Evolutionary conservation across 2,797 vertebrate species (phyloP), one percentile per base, ranked within the genome.

Genomic region (Pseudomugil gertrudae): DNA sequence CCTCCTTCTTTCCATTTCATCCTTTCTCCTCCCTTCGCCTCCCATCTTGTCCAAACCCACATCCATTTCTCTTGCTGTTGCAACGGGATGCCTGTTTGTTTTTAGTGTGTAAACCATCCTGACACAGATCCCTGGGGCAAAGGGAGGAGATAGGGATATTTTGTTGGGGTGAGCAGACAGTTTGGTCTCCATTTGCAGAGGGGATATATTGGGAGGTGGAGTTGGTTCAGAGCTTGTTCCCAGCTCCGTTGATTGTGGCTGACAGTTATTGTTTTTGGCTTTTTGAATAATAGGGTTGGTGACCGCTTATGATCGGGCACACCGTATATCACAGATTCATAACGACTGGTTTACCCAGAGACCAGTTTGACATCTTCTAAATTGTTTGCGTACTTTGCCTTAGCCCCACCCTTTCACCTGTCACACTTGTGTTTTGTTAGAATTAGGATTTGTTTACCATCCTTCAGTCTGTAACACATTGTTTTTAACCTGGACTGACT

Each of bases 51-150:
- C 79, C 72, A 87, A 90, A 88, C 81, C 84, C 85, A 84, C 88
- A 89, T 90, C 76, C 75, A 85, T 82, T 84, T 79, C 58, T 84
- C 74, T 83, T 51, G 59, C 84, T 74, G 84, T 77, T 86, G 84
- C 84, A 81, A 78, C 55, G 63, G 74, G 74, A 89, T 15, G 72
- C 76, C 84, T 89, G 78, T 91, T 90, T 89, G 86, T 91, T 92
- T 87, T 81, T 66, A 76, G 89, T 81, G 77, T 51, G 80, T 86
- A 83, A 86, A 86, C 80, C 69, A 84, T 85, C 71, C 72, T 84
- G 84, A 86, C 84, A 87, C 79, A 62, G 19, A 32, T 84, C 81
- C 80, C 73, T 48, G 29, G 81, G 79, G 84, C 77, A 70, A 72
- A 80, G 66, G 76, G 77, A 62, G 54, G 72, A 70, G 81, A 77